A percentile compares a stretch with the other conserved stretches of the same genome.
Conservation (phyloP, 2,888 invertebrate species). For the Cryptus viduatorius region DNA sequence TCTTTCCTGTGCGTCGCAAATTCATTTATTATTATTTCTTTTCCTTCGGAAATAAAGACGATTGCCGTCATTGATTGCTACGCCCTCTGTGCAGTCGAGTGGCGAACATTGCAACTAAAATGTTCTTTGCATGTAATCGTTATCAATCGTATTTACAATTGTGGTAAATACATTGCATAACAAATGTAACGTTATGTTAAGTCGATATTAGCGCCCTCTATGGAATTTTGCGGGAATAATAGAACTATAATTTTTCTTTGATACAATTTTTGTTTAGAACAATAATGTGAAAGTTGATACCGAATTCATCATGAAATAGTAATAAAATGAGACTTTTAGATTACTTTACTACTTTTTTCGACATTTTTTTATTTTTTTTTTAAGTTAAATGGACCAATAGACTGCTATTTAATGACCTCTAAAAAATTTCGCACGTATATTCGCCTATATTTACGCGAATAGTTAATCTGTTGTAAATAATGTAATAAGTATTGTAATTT, state of each 20-base stretch:
- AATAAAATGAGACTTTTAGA: conserved; percentile 10
- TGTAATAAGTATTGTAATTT: too few relatives aligned
- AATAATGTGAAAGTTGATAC: background rate
- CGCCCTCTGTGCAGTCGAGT: background rate
- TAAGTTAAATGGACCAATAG: too few relatives aligned
- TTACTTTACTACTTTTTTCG: background rate
- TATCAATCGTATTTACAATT: background rate
- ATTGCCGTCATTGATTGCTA: background rate
- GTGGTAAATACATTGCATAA: too few relatives aligned
- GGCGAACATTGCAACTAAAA: background rate
- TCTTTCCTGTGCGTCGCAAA: conserved; percentile 88
- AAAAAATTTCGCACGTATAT: too few relatives aligned
- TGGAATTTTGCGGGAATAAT: background rate
- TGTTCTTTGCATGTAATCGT: background rate
- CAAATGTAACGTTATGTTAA: background rate
- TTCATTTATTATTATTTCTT: background rate
- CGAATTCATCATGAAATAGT: background rate
- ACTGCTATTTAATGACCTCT: too few relatives aligned
- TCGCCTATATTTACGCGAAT: too few relatives aligned
- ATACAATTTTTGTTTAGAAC: background rate
- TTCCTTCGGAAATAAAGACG: conserved; percentile 13
- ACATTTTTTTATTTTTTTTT: background rate
- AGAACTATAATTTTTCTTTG: background rate
- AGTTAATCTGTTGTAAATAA: too few relatives aligned
- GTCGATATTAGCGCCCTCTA: background rate